Evolutionary conservation across 2,797 vertebrate genomes (phyloP).

Genomic region (Lepilemur septentrionalis): DNA sequence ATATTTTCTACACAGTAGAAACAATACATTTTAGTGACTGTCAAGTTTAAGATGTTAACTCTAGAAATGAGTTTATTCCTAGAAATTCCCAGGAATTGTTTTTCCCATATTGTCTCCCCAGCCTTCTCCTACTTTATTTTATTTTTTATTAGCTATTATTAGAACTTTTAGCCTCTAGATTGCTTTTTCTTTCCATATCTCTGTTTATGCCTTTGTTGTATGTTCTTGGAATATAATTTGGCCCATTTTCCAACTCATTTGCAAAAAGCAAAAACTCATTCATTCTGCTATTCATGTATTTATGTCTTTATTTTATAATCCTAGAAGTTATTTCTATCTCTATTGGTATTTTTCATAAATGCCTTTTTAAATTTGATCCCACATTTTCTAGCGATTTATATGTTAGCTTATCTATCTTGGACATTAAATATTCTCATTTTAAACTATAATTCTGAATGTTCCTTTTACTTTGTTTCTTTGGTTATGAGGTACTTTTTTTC

Average conservation of each 20-base stretch:
- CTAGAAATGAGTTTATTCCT: background rate
- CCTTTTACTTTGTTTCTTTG: background rate
- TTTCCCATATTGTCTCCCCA: background rate
- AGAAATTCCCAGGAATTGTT: background rate
- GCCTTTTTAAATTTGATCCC: background rate
- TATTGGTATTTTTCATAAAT: conserved; percentile 5
- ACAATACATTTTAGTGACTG: background rate
- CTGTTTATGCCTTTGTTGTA: background rate
- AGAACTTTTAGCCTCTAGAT: background rate
- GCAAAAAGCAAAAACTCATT: background rate
- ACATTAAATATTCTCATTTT: background rate
- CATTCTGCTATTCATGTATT: background rate
- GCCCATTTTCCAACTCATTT: background rate
- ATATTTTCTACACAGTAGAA: background rate
- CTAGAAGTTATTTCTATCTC: background rate
- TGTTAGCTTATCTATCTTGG: background rate
- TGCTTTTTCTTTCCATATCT: background rate
- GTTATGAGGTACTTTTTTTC: background rate
- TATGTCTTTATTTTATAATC: background rate
- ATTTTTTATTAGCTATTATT: background rate
- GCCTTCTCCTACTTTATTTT: background rate
- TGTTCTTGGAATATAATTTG: background rate
- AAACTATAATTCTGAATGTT: background rate
- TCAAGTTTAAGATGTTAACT: background rate
- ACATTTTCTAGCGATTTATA: background rate